Evolutionary conservation across 2,113 vertebrate genomes (phyloP), one percentile per base, ranked within the genome.

Genomic region (Dromiciops gliroides): DNA sequence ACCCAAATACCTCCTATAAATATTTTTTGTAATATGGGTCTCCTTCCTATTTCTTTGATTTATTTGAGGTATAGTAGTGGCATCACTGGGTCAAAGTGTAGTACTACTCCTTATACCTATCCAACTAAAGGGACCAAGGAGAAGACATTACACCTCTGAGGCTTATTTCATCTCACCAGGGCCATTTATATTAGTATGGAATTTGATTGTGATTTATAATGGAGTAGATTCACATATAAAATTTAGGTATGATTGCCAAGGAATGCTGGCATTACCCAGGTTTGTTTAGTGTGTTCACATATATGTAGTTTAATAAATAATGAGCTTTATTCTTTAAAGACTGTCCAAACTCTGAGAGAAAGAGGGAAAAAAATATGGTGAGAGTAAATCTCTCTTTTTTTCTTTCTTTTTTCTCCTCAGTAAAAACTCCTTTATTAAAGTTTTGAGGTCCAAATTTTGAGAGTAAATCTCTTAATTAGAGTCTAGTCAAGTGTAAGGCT

Each of bases 381-480:
- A 91, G 31, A 92, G 24, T 89, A 50, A 28, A 50, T 67, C 48
- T 95, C 89, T 95, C n/a, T n/a, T n/a, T n/a, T n/a, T n/a, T n/a
- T n/a, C n/a, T n/a, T n/a, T n/a, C n/a, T n/a, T n/a, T n/a, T n/a
- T n/a, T n/a, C n/a, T n/a, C n/a, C n/a, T n/a, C n/a, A n/a, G n/a
- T n/a, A n/a, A n/a, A n/a, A n/a, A n/a, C n/a, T n/a, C n/a, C n/a
- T n/a, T n/a, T n/a, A n/a, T n/a, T n/a, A n/a, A n/a, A n/a, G n/a
- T n/a, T n/a, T n/a, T n/a, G n/a, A n/a, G n/a, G n/a, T n/a, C n/a
- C n/a, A n/a, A n/a, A n/a, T n/a, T n/a, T n/a, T 44, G 16, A 91
- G 31, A 92, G 24, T 89, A 50, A 28, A 50, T 67, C 48, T 95
- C 89, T 95, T 50, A 93, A 28, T 93, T 53, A 90, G 22, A 94